A percentile compares a stretch with the other conserved stretches of the same genome.
Evolutionary conservation across 92 coral and sea anemone genomes (phyloP).

Genomic region (Siderastrea siderea): DNA sequence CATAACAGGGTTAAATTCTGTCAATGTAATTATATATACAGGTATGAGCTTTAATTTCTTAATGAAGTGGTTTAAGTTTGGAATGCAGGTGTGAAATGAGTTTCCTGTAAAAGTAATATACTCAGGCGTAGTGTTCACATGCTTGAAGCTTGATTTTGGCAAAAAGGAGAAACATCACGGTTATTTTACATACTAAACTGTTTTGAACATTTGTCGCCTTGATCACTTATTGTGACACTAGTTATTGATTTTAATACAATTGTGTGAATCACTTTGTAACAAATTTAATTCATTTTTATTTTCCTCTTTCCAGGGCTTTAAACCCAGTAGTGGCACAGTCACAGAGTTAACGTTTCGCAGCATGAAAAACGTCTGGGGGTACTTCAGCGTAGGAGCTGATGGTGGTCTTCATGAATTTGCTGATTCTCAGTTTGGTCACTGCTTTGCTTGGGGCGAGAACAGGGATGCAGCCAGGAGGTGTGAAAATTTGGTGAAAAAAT

Average conservation of each 20-base stretch:
- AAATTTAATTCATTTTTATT: background rate
- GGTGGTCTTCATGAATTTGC: slow-evolving; percentile 99
- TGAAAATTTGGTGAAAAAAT: background rate
- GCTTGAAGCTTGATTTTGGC: too few relatives aligned
- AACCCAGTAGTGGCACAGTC: slow-evolving; percentile 99
- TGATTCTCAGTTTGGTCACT: slow-evolving; percentile 99
- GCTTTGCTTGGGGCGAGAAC: slow-evolving; percentile 99
- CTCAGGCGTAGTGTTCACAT: too few relatives aligned
- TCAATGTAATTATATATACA: too few relatives aligned
- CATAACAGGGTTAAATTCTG: too few relatives aligned
- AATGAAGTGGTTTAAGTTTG: too few relatives aligned
- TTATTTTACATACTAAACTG: too few relatives aligned
- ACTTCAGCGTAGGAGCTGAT: slow-evolving; percentile 99
- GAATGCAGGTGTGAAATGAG: too few relatives aligned
- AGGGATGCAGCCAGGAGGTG: slow-evolving; percentile 98
- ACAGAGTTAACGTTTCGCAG: slow-evolving; percentile 97
- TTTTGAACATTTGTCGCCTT: too few relatives aligned
- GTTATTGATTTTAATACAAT: background rate
- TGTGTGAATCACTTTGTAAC: background rate
- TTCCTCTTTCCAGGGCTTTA: slow-evolving; percentile 85
- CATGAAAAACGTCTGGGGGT: slow-evolving; percentile 98
- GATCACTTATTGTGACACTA: too few relatives aligned
- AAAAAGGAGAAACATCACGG: too few relatives aligned
- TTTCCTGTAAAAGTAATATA: too few relatives aligned
- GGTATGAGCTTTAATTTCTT: too few relatives aligned